These are phyloP conservation scores for Axea sp. DNA, from an alignment of 2,888 invertebrate genomes.

Conservation along the genomic window DNA sequence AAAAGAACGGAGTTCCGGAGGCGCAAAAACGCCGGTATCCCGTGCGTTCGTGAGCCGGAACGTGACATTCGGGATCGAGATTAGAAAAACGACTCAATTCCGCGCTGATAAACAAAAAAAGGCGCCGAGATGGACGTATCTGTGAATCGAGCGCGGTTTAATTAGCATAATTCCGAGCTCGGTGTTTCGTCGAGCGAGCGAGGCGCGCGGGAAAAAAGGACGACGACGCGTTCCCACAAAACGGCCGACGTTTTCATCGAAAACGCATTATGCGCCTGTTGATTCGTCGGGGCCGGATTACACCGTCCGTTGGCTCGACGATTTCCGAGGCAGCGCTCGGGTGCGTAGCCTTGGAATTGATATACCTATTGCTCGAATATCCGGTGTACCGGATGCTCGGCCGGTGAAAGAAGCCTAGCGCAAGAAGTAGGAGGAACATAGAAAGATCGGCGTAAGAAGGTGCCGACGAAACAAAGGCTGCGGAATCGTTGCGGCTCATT, in stretches of 20 bases:
- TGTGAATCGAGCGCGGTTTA: no score
- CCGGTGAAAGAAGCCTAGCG: conserved; percentile 44
- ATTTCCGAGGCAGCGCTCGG: conserved; percentile 28
- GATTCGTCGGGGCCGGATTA: conserved; percentile 38
- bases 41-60: conserved; percentile 16
- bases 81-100: conserved; percentile 31
- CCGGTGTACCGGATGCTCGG: conserved; percentile 46
- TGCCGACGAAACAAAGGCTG: conserved; percentile 67
- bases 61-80: conserved; percentile 10
- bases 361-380: conserved; percentile 44
- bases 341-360: conserved; percentile 48
- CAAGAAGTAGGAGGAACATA: conserved; percentile 54
- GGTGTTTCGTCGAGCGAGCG: neutral
- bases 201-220: neutral
- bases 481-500: conserved; percentile 62
- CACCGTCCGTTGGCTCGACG: conserved; percentile 41
- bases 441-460: conserved; percentile 49
- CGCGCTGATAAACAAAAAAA: conserved; percentile 2
- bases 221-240: conserved; percentile 13
- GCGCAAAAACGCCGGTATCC: conserved; percentile 33
- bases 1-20: conserved; percentile 25
- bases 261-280: conserved; percentile 9
- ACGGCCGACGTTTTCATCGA: conserved; percentile 19
- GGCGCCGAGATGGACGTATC: neutral
- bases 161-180: no score